These are phyloP conservation scores for Nasonia giraulti DNA, from an alignment of 1,140 invertebrate species.

Conservation along the genomic window DNA sequence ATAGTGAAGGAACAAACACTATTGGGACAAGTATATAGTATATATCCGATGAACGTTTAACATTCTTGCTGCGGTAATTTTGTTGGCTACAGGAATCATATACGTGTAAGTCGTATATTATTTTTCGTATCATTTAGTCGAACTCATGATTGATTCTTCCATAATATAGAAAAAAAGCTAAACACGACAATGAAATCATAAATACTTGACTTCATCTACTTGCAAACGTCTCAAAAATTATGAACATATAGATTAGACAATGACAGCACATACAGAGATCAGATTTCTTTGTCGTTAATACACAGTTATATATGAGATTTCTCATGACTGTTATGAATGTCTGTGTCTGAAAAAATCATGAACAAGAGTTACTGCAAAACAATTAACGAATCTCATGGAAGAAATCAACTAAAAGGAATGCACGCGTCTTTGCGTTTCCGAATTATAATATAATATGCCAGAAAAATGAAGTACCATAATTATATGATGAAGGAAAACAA, in stretches of 20 bases:
- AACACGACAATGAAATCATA: constrained; percentile 29
- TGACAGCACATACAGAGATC: neutral
- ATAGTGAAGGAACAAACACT: constrained; percentile 30
- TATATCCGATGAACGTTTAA: constrained; percentile 31
- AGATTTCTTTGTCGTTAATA: constrained; percentile 30
- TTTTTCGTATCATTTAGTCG: constrained; percentile 21
- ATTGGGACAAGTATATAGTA: constrained; percentile 29
- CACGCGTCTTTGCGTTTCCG: neutral
- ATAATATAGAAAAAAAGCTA: neutral
- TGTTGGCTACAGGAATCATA: constrained; percentile 30
- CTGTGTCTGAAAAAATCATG: constrained; percentile 41
- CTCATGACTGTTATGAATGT: constrained; percentile 45
- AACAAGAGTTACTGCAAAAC: constrained; percentile 37
- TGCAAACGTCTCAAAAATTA: neutral
- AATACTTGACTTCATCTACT: neutral
- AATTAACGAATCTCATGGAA: constrained; percentile 20
- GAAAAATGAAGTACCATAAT: constrained; percentile 23
- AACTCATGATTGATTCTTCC: neutral
- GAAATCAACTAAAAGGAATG: constrained; percentile 33
- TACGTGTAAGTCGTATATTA: constrained; percentile 45
- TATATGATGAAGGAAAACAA: constrained; percentile 15
- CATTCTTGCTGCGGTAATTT: neutral
- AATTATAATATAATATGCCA: neutral
- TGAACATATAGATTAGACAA: neutral
- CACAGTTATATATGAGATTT: constrained; percentile 19